Evolutionary conservation across 1,140 invertebrate species (phyloP).

Genomic region (Sycophila sp.): DNA sequence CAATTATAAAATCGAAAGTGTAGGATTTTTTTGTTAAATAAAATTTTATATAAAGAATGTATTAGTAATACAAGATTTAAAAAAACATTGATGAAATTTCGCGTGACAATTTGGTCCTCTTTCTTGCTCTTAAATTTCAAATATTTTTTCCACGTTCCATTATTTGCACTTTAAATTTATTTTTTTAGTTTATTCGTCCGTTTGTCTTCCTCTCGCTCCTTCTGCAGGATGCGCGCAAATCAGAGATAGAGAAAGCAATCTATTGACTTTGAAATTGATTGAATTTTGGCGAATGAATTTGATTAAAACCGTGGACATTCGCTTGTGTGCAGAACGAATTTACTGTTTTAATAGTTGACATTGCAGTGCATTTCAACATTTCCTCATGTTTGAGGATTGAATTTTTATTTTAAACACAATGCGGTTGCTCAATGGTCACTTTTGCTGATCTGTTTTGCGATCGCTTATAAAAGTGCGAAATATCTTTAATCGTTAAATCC

Average conservation of each 20-base stretch:
- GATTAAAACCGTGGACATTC: conserved; percentile 18
- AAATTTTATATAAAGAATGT: too few relatives aligned
- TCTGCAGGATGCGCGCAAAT: conserved; percentile 8
- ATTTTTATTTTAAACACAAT: conserved; percentile 24
- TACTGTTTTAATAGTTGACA: conserved; percentile 33
- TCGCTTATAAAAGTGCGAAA: too few relatives aligned
- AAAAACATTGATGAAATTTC: too few relatives aligned
- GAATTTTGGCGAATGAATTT: conserved; percentile 36
- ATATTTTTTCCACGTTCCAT: background rate
- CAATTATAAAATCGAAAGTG: too few relatives aligned
- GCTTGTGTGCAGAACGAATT: conserved; percentile 6
- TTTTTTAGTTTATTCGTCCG: background rate
- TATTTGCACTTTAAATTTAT: background rate
- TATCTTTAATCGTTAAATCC: background rate
- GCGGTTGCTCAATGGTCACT: background rate
- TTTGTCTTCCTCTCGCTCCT: background rate
- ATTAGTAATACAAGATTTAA: too few relatives aligned
- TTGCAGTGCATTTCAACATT: conserved; percentile 23
- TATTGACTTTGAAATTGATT: conserved; percentile 35
- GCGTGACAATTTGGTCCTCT: too few relatives aligned
- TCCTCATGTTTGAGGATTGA: background rate
- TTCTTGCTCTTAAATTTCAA: background rate
- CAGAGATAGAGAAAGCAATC: conserved; percentile 26
- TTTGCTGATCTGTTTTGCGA: background rate
- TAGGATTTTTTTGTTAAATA: too few relatives aligned